Percentiles rank a stretch among this genome's conserved stretches.
These are phyloP conservation scores for Clarias batrachus DNA, from an alignment of 2,113 vertebrate species.

Conservation along the genomic window DNA sequence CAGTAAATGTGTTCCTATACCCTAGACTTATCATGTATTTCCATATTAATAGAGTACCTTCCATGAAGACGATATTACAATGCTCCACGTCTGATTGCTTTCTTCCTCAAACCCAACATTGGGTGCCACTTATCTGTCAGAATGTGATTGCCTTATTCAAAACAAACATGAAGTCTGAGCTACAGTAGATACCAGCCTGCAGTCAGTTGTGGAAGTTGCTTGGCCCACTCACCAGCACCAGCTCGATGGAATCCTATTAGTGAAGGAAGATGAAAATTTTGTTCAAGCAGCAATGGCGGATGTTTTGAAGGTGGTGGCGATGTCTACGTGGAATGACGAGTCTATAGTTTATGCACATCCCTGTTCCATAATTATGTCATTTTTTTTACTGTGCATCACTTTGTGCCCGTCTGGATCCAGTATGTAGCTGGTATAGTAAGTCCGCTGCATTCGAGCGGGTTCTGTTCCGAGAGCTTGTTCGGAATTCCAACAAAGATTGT, in stretches of 20 bases:
- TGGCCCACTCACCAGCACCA: neutral
- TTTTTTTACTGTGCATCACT: neutral
- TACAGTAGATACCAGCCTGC: neutral
- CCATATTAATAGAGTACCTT: neutral
- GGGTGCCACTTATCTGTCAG: neutral
- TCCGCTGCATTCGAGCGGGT: too few relatives aligned
- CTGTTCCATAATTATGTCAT: neutral
- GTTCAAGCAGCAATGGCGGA: neutral
- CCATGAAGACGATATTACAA: neutral
- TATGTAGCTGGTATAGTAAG: too few relatives aligned
- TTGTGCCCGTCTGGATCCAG: too few relatives aligned
- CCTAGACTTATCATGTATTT: neutral
- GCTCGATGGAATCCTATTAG: neutral
- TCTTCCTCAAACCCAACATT: neutral
- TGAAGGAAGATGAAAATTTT: neutral
- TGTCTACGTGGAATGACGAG: neutral
- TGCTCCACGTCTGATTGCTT: neutral
- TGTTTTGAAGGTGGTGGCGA: neutral
- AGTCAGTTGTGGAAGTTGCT: neutral
- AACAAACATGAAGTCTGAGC: neutral
- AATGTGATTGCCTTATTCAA: neutral
- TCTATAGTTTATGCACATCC: neutral
- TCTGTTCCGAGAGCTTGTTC: too few relatives aligned
- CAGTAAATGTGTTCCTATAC: neutral
- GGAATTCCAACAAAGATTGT: too few relatives aligned